These are phyloP conservation scores for Neotoma lepida DNA, from an alignment of 2,113 vertebrate genomes.

Conservation along the genomic window DNA sequence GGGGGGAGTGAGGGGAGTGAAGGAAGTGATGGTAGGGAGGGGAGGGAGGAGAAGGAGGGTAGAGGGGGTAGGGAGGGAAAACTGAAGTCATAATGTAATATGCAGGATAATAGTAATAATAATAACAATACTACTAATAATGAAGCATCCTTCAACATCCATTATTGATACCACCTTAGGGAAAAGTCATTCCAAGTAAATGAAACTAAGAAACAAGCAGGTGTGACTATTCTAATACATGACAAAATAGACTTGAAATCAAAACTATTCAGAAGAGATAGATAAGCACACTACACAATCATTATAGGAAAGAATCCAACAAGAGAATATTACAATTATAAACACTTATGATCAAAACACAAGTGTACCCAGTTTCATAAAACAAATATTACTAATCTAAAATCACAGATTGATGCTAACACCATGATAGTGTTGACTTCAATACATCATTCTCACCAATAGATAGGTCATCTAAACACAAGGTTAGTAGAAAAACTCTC, in stretches of 20 bases:
- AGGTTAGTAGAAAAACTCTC: background rate
- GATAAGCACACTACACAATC: fast-evolving
- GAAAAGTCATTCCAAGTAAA: background rate
- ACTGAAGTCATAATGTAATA: background rate
- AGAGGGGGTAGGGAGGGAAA: background rate
- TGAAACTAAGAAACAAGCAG: background rate
- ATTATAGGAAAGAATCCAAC: background rate
- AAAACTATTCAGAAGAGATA: background rate
- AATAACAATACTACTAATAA: fast-evolving
- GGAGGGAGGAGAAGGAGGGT: no score
- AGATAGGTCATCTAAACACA: background rate
- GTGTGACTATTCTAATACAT: background rate
- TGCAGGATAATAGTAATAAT: background rate
- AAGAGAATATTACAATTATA: background rate
- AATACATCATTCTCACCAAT: background rate
- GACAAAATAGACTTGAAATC: background rate
- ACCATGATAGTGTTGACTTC: no score
- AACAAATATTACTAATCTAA: background rate
- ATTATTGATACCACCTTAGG: background rate
- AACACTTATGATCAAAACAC: background rate
- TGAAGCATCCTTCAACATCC: background rate
- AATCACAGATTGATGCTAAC: background rate
- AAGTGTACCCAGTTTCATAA: background rate
- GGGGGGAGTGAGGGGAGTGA: no score
- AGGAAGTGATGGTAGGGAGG: no score